Evolutionary conservation across 2,113 vertebrate species (phyloP).

Genomic region (Xiphophorus hellerii): DNA sequence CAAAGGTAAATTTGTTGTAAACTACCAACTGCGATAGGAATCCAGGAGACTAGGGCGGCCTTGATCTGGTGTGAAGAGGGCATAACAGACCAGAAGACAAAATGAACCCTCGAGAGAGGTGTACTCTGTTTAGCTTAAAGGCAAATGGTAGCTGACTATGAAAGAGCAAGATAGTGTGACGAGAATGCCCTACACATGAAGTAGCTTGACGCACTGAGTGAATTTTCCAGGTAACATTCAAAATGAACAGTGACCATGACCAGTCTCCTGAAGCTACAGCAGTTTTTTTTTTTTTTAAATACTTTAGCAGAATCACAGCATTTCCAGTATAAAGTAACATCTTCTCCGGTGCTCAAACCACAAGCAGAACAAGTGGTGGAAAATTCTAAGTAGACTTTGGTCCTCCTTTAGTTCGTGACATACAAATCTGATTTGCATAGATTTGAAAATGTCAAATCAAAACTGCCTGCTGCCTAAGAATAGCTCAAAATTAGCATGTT

Average conservation of each 20-base stretch:
- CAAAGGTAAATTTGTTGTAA: too few species aligned
- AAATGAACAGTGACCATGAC: conserved; percentile 20
- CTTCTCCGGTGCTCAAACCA: conserved; percentile 25
- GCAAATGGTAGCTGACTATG: conserved; percentile 56
- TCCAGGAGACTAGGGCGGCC: background rate
- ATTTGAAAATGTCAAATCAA: conserved; percentile 51
- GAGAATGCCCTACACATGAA: conserved; percentile 10
- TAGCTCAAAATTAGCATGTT: background rate
- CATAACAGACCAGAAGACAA: background rate
- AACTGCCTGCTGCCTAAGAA: background rate
- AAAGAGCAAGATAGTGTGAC: conserved; percentile 4
- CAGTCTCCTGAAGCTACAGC: background rate
- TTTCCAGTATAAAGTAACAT: conserved; percentile 16
- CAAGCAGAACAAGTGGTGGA: conserved; percentile 28
- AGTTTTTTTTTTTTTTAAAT: background rate
- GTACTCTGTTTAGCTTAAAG: conserved; percentile 55
- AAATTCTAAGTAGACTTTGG: conserved; percentile 3
- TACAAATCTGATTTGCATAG: conserved; percentile 46
- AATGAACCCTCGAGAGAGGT: conserved; percentile 23
- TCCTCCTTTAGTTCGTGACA: conserved; percentile 14
- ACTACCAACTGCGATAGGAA: background rate
- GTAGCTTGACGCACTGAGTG: conserved; percentile 41
- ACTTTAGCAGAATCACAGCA: conserved; percentile 39
- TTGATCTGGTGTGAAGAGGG: background rate
- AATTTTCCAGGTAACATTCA: conserved; percentile 48